Conservation (phyloP, 2,888 invertebrate genomes). For the Neoascia interrupta region DNA sequence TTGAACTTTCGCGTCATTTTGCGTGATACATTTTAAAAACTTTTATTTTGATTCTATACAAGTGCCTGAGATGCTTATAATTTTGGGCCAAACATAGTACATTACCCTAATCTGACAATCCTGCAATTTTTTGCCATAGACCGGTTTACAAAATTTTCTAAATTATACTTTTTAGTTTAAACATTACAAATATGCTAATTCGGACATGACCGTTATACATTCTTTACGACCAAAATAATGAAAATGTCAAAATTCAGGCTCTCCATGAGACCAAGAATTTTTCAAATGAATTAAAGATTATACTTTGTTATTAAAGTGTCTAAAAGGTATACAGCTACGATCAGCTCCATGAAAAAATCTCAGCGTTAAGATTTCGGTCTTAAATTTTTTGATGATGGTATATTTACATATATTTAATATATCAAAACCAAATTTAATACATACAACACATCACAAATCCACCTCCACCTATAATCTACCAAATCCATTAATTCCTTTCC, state of each 20-base stretch:
- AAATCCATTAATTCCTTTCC: slow-evolving; percentile 42
- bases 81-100: slow-evolving; percentile 26
- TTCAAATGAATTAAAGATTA: slow-evolving; percentile 42
- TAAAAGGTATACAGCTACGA: slow-evolving; percentile 44
- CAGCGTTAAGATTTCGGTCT: background rate
- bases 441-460: slow-evolving; percentile 41
- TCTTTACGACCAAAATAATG: slow-evolving; percentile 36
- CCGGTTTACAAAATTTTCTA: slow-evolving; percentile 79
- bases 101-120: slow-evolving; percentile 72
- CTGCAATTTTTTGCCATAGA: slow-evolving; percentile 80
- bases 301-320: slow-evolving; percentile 42
- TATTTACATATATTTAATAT: slow-evolving; percentile 65
- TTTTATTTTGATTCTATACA: slow-evolving; percentile 70
- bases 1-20: too few relatives aligned
- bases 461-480: slow-evolving; percentile 48
- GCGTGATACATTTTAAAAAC: too few relatives aligned
- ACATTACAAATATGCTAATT: slow-evolving; percentile 37
- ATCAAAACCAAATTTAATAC: slow-evolving; percentile 71
- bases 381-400: slow-evolving; percentile 68
- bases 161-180: too few relatives aligned
- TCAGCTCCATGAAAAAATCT: slow-evolving; percentile 13
- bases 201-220: too few relatives aligned
- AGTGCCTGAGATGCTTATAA: slow-evolving; percentile 29
- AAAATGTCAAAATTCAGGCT: slow-evolving; percentile 29
- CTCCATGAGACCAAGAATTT: too few relatives aligned